Percentiles rank a stretch among this genome's conserved stretches.
phyloP scores from a whole-genome alignment of 2,113 vertebrate species.

The Nerophis ophidion region DNA sequence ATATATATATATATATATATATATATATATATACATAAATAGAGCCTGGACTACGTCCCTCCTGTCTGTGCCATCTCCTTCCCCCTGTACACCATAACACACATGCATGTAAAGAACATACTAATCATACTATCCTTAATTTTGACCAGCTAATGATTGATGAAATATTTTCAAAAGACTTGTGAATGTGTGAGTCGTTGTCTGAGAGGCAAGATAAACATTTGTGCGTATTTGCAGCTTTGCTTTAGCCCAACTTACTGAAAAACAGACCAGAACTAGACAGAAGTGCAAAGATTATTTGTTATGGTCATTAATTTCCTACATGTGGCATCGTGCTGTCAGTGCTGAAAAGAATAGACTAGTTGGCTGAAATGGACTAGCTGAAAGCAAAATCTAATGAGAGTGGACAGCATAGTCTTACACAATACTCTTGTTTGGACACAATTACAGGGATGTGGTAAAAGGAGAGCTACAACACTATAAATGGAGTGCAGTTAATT shows the following conservation, averaged over 20 bases:
- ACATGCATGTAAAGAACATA: too few relatives aligned
- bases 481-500: too few relatives aligned
- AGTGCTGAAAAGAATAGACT: background rate
- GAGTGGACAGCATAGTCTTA: background rate
- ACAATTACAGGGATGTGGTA: background rate
- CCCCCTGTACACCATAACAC: too few relatives aligned
- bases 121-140: background rate
- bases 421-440: background rate
- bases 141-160: background rate
- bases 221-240: background rate
- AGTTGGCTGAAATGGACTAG: background rate
- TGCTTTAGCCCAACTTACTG: background rate
- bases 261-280: background rate
- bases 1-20: too few relatives aligned
- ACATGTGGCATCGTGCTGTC: background rate
- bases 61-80: too few relatives aligned
- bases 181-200: background rate
- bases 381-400: background rate
- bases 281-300: background rate
- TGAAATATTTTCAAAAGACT: background rate
- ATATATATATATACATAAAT: too few relatives aligned
- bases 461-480: background rate
- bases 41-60: too few relatives aligned
- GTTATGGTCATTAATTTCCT: slow-evolving; percentile 3
- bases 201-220: background rate